Conservation (phyloP, 2,113 vertebrate species). For the Galemys pyrenaicus region DNA sequence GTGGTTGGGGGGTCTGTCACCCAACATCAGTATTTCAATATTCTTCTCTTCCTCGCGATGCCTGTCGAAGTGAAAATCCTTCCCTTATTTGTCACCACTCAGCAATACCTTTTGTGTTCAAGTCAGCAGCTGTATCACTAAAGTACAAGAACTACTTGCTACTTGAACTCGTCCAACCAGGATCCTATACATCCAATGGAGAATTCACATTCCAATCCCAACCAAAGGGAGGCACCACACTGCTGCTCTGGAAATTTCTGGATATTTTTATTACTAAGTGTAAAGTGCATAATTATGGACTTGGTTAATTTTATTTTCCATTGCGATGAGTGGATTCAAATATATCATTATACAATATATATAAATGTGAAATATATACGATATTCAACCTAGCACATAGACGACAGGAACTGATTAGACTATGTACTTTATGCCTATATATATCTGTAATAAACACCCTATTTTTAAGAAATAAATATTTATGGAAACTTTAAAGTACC, state of each 20-base stretch:
- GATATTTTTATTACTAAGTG: background rate
- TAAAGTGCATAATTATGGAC: background rate
- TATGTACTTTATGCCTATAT: background rate
- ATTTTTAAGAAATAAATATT: background rate
- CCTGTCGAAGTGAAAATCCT: background rate
- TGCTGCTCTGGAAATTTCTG: background rate
- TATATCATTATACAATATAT: background rate
- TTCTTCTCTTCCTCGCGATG: background rate
- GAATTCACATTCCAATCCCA: background rate
- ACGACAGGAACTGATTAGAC: background rate
- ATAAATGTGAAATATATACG: background rate
- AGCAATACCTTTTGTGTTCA: background rate
- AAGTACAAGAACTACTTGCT: background rate
- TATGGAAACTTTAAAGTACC: background rate
- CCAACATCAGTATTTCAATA: background rate
- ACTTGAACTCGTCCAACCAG: background rate
- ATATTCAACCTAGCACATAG: background rate
- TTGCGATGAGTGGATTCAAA: background rate
- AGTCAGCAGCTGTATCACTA: background rate
- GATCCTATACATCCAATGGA: too few species aligned
- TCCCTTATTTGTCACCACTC: background rate
- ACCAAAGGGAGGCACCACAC: fast-evolving
- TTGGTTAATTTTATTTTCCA: background rate
- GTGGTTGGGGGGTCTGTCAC: too few species aligned
- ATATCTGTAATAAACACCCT: background rate